A percentile compares a stretch with the other conserved stretches of the same genome.
These are phyloP conservation scores for Ganaspis sp. DNA, from an alignment of 1,140 invertebrate species.

Conservation along the genomic window DNA sequence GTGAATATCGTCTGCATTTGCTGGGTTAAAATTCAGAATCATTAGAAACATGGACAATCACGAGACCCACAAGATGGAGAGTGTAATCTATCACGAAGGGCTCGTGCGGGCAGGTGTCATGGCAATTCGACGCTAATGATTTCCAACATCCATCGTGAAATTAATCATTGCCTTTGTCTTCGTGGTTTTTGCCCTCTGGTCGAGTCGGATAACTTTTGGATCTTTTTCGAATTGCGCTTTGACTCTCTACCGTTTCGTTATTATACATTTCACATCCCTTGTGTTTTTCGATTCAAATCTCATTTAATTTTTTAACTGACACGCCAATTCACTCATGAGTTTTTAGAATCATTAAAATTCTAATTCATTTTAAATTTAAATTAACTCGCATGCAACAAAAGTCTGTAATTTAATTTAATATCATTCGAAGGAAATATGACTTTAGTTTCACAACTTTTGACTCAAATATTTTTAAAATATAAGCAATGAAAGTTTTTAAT, in stretches of 20 bases:
- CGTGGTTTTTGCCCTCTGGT: conserved; percentile 59
- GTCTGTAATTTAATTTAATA: neutral
- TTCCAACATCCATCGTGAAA: conserved; percentile 68
- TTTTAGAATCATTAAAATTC: conserved; percentile 5
- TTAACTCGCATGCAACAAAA: neutral
- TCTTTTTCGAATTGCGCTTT: conserved; percentile 50
- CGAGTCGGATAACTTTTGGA: conserved; percentile 46
- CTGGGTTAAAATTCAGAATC: conserved; percentile 70
- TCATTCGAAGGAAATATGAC: neutral
- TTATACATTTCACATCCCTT: conserved; percentile 1
- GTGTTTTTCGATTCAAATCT: conserved; percentile 7
- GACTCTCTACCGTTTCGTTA: conserved; percentile 25
- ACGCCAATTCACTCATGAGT: neutral
- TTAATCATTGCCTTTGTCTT: conserved; percentile 73
- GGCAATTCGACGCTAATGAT: conserved; percentile 69
- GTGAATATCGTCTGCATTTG: conserved; percentile 62
- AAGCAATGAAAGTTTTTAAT: no score
- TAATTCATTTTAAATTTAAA: neutral
- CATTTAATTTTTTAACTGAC: conserved; percentile 6
- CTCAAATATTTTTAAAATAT: no score
- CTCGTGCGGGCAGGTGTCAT: conserved; percentile 71
- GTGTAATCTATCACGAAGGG: conserved; percentile 73
- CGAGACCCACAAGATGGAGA: conserved; percentile 56
- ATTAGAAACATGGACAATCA: conserved; percentile 65
- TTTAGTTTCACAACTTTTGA: neutral